Conservation (phyloP, 2,113 vertebrate species). For the Nesospiza acunhae region DNA sequence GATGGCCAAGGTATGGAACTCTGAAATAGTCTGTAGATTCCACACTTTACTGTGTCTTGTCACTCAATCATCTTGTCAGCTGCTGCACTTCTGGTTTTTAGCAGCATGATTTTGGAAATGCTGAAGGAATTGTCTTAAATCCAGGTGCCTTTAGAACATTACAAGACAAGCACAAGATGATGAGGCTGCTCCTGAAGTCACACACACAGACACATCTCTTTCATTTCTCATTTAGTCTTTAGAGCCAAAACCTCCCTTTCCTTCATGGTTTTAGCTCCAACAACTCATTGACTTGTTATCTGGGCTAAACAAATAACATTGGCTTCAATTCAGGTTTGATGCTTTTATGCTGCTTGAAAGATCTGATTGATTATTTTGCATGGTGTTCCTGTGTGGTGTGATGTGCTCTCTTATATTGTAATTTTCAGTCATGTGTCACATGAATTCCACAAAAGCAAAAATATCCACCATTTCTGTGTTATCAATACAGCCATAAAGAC, state of each 20-base stretch:
- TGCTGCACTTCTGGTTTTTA: background rate
- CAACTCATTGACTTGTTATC: background rate
- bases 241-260: background rate
- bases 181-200: background rate
- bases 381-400: background rate
- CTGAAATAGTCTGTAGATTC: background rate
- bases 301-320: background rate
- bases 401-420: background rate
- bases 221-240: background rate
- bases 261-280: background rate
- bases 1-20: background rate
- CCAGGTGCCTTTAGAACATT: background rate
- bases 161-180: background rate
- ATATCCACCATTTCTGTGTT: background rate
- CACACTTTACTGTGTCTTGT: background rate
- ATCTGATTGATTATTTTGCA: background rate
- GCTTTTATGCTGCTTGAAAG: background rate
- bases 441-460: background rate
- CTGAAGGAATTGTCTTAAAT: background rate
- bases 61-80: background rate
- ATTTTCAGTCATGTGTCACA: background rate
- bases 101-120: background rate
- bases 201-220: background rate
- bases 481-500: background rate
- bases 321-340: background rate